These are phyloP conservation scores for Syngnathus typhle DNA, from an alignment of 2,113 vertebrate genomes.

Conservation along the genomic window DNA sequence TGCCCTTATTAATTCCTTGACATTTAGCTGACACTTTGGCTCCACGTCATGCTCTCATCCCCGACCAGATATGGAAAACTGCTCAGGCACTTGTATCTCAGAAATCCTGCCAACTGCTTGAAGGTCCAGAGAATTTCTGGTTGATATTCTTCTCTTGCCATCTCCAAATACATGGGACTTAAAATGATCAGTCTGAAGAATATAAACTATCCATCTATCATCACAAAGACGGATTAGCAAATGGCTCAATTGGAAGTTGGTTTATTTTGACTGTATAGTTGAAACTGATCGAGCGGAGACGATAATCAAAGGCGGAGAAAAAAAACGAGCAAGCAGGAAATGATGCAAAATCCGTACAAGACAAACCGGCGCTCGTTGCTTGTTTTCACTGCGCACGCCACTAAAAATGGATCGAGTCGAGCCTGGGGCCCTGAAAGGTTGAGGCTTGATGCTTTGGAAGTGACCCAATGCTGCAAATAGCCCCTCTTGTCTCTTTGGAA, in stretches of 20 bases:
- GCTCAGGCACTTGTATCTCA: slow-evolving; percentile 66
- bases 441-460: slow-evolving; percentile 59
- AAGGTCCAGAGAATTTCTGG: no score
- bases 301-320: slow-evolving; percentile 61
- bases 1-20: slow-evolving; percentile 64
- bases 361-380: slow-evolving; percentile 71
- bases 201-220: slow-evolving; percentile 75
- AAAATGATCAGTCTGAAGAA: slow-evolving; percentile 67
- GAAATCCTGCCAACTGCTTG: no score
- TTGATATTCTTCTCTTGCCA: no score
- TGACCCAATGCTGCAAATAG: slow-evolving; percentile 76
- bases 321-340: slow-evolving; percentile 75
- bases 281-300: slow-evolving; percentile 55
- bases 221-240: slow-evolving; percentile 78
- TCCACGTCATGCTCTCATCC: slow-evolving; percentile 19
- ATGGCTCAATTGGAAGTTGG: slow-evolving; percentile 57
- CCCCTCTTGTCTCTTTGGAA: slow-evolving; percentile 51
- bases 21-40: slow-evolving; percentile 78
- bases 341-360: slow-evolving; percentile 74
- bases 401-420: slow-evolving; percentile 76
- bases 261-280: slow-evolving; percentile 36
- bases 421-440: slow-evolving; percentile 70
- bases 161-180: neutral
- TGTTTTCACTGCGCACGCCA: slow-evolving; percentile 76
- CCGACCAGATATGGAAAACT: slow-evolving; percentile 74